Percentiles rank a stretch among this genome's conserved stretches.
These are phyloP conservation scores for Strigops habroptila DNA, from an alignment of 2,113 vertebrate species.

Conservation along the genomic window DNA sequence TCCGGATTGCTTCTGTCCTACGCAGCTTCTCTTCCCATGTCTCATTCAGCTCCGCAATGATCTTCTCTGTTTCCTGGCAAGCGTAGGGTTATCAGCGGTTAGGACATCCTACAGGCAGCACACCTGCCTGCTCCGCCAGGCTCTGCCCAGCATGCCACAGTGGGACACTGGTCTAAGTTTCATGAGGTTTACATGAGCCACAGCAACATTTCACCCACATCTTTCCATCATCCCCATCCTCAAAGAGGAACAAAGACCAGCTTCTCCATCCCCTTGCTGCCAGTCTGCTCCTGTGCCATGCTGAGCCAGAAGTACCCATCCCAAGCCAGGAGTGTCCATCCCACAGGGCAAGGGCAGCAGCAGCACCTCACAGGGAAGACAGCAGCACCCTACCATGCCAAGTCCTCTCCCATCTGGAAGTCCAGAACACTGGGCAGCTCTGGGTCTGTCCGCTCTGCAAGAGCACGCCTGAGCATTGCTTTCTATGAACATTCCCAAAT, in stretches of 20 bases:
- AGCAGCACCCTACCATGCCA: neutral
- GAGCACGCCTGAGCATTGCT: fast-evolving
- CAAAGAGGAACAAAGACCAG: neutral
- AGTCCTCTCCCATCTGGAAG: neutral
- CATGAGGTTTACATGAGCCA: neutral
- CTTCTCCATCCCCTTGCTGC: neutral
- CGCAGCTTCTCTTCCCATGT: constrained; percentile 98
- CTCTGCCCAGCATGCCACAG: neutral
- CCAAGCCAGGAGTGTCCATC: neutral
- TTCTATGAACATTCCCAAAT: neutral
- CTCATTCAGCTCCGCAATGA: constrained; percentile 96
- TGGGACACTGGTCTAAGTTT: neutral
- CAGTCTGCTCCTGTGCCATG: neutral
- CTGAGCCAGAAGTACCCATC: neutral
- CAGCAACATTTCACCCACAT: neutral
- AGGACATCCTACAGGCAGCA: neutral
- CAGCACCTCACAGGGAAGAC: fast-evolving
- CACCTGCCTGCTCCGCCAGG: neutral
- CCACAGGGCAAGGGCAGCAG: neutral
- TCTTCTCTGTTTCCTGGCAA: constrained; percentile 93
- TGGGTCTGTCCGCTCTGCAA: neutral
- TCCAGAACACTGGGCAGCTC: neutral
- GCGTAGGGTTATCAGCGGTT: neutral
- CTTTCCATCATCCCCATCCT: neutral
- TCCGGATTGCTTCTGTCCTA: constrained; percentile 93